Conservation (phyloP, 2,888 invertebrate genomes). For the Calameuta filiformis region DNA sequence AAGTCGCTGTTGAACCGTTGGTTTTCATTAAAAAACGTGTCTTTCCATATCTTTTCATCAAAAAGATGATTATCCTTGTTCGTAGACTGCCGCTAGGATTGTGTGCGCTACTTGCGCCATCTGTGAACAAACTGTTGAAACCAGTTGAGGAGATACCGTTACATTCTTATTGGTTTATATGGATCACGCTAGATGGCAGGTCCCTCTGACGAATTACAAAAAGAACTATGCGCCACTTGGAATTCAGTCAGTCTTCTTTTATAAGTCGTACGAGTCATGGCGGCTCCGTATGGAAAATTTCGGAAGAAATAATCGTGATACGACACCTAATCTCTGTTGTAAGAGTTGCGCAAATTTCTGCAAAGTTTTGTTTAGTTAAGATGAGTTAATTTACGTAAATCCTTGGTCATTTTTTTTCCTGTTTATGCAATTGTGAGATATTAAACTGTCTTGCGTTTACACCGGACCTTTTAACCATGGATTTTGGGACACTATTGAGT, state of each 20-base stretch:
- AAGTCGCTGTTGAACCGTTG: not conserved
- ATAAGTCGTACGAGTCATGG: not conserved
- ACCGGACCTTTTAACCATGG: slow-evolving; percentile 64
- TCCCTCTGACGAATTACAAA: not conserved
- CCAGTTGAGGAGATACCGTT: not conserved
- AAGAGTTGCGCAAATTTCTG: not conserved
- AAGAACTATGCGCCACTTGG: not conserved
- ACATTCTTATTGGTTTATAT: not conserved
- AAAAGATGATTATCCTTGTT: not conserved
- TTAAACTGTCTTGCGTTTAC: not conserved
- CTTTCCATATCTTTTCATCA: not conserved
- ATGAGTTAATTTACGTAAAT: not conserved
- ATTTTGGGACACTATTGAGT: slow-evolving; percentile 73
- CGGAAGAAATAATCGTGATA: not conserved
- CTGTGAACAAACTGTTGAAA: not conserved
- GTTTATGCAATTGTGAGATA: not conserved
- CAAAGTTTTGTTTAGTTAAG: not conserved
- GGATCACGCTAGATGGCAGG: not conserved
- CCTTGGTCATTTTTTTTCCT: not conserved
- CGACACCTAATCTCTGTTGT: not conserved
- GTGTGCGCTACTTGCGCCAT: not conserved
- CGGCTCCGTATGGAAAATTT: slow-evolving; percentile 1
- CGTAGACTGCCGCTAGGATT: not conserved
- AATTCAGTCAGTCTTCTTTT: not conserved
- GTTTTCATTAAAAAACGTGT: not conserved